phyloP scores from a whole-genome alignment of 2,797 vertebrate genomes.

The Onychomys arenicola region DNA sequence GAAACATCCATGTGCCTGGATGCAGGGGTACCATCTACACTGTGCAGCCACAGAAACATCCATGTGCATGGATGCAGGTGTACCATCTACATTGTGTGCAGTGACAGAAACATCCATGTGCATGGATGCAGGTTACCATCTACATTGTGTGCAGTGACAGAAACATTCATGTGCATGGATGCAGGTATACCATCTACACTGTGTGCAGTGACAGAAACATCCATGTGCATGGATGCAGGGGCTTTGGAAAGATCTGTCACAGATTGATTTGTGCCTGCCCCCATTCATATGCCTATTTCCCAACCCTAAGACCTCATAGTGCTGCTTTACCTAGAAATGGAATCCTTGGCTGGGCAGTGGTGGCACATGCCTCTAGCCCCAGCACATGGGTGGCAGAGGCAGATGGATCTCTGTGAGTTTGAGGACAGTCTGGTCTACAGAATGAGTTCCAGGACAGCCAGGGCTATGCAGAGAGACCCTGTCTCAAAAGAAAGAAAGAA shows the following conservation, averaged over 20 bases:
- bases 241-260: background rate
- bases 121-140: background rate
- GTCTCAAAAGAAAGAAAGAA: background rate
- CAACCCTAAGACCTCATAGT: background rate
- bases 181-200: background rate
- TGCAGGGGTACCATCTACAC: background rate
- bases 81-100: background rate
- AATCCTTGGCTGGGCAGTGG: accelerated
- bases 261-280: background rate
- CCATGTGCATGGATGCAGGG: background rate
- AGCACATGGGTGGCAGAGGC: background rate
- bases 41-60: accelerated
- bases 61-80: background rate
- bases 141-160: background rate
- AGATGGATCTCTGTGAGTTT: background rate
- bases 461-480: background rate
- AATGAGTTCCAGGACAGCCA: background rate
- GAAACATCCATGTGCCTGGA: background rate
- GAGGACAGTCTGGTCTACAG: background rate
- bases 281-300: background rate
- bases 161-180: no score
- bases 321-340: background rate
- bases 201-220: background rate
- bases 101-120: accelerated
- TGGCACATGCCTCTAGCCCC: accelerated